A percentile compares a stretch with the other conserved stretches of the same genome.
Evolutionary conservation across 2,888 invertebrate genomes (phyloP).

Genomic region (Neoaliturus tenellus): DNA sequence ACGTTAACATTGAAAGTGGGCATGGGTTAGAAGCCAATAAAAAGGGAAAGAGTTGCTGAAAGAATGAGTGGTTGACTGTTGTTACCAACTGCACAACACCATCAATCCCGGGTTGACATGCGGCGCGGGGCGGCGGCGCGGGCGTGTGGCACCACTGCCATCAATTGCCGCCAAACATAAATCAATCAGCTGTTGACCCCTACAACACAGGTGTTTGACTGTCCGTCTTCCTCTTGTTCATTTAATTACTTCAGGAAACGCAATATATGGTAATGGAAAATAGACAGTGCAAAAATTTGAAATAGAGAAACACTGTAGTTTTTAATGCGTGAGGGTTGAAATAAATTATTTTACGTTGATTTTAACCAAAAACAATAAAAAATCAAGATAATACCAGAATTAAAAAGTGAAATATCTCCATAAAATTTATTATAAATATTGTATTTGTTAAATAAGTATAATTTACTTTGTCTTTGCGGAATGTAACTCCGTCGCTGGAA

Average conservation of each 20-base stretch:
- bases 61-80: background rate
- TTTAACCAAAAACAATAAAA: too few species aligned
- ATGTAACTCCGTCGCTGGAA: too few species aligned
- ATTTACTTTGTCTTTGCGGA: too few species aligned
- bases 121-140: background rate
- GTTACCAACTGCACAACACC: background rate
- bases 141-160: background rate
- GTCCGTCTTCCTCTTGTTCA: background rate
- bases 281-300: too few species aligned
- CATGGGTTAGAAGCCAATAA: background rate
- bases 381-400: too few species aligned
- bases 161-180: constrained; percentile 14
- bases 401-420: too few species aligned
- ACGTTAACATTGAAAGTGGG: background rate
- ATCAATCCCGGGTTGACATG: constrained; percentile 6
- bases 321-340: too few species aligned
- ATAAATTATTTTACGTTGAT: too few species aligned
- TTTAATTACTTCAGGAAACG: background rate
- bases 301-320: too few species aligned
- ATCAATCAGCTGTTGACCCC: constrained; percentile 1
- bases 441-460: too few species aligned
- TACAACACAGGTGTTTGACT: background rate
- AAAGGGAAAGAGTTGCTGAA: background rate
- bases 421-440: too few species aligned
- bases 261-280: too few species aligned